A percentile compares a stretch with the other conserved stretches of the same genome.
These are phyloP conservation scores for Blera fallax DNA, from an alignment of 2,888 invertebrate genomes.

Conservation along the genomic window DNA sequence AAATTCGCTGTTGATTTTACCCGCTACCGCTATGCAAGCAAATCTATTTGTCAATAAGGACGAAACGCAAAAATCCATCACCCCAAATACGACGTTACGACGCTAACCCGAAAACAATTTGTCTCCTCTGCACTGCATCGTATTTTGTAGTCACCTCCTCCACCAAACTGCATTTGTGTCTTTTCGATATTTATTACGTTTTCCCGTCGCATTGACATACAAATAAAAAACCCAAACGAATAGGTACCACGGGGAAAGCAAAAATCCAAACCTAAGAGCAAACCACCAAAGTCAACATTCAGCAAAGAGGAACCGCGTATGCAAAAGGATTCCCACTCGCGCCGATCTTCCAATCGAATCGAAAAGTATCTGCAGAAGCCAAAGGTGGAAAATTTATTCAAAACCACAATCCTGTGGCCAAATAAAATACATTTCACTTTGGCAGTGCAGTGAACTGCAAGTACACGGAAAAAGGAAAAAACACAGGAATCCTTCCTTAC, in stretches of 20 bases:
- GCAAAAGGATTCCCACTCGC: neutral
- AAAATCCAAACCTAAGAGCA: neutral
- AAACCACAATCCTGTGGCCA: conserved; percentile 28
- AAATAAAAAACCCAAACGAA: conserved; percentile 34
- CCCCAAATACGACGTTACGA: neutral
- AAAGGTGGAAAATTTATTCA: conserved; percentile 44
- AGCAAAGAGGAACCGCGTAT: neutral
- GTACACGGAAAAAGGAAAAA: neutral
- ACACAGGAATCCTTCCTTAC: neutral
- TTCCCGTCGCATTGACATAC: conserved; percentile 47
- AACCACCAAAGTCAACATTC: conserved; percentile 6
- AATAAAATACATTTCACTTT: conserved; percentile 28
- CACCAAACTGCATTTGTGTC: conserved; percentile 1
- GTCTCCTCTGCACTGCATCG: conserved; percentile 10
- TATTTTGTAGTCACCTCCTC: neutral
- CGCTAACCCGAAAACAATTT: conserved; percentile 30
- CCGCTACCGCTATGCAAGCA: too few species aligned
- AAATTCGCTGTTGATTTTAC: too few species aligned
- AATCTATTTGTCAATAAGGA: too few species aligned
- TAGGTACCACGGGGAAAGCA: neutral
- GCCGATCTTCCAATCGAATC: conserved; percentile 4
- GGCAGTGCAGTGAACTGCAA: conserved; percentile 46
- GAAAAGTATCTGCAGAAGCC: conserved; percentile 9
- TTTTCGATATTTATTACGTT: neutral
- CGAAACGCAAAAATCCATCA: too few species aligned